Percentiles rank a stretch among this genome's conserved stretches.
These are phyloP conservation scores for Drosophila bunnanda DNA, from an alignment of 2,888 invertebrate species.

Conservation along the genomic window DNA sequence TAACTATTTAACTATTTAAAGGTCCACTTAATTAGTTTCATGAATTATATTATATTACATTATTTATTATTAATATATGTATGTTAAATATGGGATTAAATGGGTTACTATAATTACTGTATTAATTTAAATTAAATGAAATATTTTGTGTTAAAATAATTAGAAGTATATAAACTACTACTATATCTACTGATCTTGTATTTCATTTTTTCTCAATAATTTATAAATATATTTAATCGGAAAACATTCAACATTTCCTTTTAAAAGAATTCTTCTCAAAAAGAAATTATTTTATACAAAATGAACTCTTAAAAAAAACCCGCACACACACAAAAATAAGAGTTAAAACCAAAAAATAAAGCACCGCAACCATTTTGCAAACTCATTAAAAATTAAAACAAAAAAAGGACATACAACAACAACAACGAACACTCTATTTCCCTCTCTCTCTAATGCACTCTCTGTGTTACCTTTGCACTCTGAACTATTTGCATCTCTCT, in stretches of 20 bases:
- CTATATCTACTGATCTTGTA: too few relatives aligned
- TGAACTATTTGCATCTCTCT: constrained; percentile 42
- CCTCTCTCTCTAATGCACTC: constrained; percentile 26
- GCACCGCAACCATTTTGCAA: constrained; percentile 44
- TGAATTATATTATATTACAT: too few relatives aligned
- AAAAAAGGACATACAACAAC: constrained; percentile 23
- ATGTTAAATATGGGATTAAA: too few relatives aligned
- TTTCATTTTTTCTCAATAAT: neutral
- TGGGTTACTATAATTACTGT: neutral
- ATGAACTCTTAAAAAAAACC: neutral
- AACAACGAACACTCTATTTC: constrained; percentile 9
- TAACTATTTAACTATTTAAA: too few relatives aligned
- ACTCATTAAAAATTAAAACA: constrained; percentile 46
- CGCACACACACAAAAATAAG: neutral
- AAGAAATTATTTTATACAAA: neutral
- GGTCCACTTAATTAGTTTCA: neutral
- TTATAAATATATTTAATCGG: neutral
- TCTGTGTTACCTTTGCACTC: constrained; percentile 17
- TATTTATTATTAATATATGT: neutral
- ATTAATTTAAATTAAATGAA: neutral
- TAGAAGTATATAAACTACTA: neutral
- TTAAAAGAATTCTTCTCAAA: neutral
- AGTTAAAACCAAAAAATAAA: constrained; percentile 8
- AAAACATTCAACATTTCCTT: neutral
- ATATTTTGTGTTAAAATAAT: neutral